Evolutionary conservation across 2,888 invertebrate genomes (phyloP).

Genomic region (Ormyrus nitidulus): DNA sequence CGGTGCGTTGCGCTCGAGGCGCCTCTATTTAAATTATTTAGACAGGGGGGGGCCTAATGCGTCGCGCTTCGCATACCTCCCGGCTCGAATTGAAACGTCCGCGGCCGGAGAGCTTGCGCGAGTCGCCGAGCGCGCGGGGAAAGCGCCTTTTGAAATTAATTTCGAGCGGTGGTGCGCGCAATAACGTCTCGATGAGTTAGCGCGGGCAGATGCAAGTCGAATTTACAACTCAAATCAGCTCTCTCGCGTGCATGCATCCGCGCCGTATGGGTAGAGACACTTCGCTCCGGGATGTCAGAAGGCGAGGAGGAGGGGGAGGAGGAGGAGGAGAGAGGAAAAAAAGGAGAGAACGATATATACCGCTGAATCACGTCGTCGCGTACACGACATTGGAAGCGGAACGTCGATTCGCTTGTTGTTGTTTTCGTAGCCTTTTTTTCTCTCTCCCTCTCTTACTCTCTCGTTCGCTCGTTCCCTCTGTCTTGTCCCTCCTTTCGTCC

Average conservation of each 20-base stretch:
- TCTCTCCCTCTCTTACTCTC: neutral
- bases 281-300: neutral
- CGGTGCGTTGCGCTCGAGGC: neutral
- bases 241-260: constrained; percentile 7
- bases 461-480: neutral
- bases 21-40: constrained; percentile 6
- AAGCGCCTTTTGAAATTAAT: no score
- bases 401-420: constrained; percentile 44
- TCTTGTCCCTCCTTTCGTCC: constrained; percentile 14
- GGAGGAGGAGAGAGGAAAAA: neutral
- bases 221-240: constrained; percentile 39
- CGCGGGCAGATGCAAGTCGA: constrained; percentile 25
- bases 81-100: no score
- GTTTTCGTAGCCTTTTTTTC: constrained; percentile 11
- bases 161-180: constrained; percentile 12
- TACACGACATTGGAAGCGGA: constrained; percentile 46
- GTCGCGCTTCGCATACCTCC: no score
- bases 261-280: neutral
- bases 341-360: neutral
- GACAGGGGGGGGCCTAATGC: neutral
- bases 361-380: constrained; percentile 45
- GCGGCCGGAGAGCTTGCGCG: no score
- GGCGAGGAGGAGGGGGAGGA: neutral
- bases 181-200: constrained; percentile 9
- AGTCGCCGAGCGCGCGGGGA: no score